Evolutionary conservation across 2,888 invertebrate species (phyloP).

Genomic region (Ptychoptera contaminata): DNA sequence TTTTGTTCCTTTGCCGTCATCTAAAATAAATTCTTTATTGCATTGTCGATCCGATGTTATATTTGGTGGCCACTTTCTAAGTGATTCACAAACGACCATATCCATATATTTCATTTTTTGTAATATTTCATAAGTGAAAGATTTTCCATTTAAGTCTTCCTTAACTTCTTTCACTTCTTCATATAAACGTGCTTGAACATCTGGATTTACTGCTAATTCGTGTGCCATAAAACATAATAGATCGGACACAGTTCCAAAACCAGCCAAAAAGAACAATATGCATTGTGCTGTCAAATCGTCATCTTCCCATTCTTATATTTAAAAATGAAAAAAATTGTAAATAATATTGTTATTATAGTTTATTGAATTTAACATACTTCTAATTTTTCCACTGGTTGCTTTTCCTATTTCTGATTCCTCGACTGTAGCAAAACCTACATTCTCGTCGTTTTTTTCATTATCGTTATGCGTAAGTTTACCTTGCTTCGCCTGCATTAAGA

Average conservation of each 20-base stretch:
- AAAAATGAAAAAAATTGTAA: not conserved
- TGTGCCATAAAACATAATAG: constrained; percentile 36
- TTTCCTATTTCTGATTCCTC: constrained; percentile 22
- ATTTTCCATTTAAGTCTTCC: constrained; percentile 27
- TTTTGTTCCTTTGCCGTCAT: constrained; percentile 16
- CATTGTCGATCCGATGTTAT: constrained; percentile 34
- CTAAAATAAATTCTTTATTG: constrained; percentile 33
- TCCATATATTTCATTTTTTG: constrained; percentile 44
- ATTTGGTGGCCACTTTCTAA: constrained; percentile 37
- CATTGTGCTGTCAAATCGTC: constrained; percentile 41
- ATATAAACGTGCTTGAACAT: constrained; percentile 37
- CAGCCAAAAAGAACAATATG: constrained; percentile 38
- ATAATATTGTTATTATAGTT: no score
- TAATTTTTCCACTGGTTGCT: not conserved
- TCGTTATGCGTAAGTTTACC: constrained; percentile 14
- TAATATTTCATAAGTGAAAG: constrained; percentile 37
- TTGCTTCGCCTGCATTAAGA: constrained; percentile 34
- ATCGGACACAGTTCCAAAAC: constrained; percentile 34
- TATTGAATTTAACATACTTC: constrained; percentile 14
- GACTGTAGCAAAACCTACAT: constrained; percentile 14
- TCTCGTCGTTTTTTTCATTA: not conserved
- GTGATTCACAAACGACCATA: constrained; percentile 33
- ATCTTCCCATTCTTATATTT: constrained; percentile 25
- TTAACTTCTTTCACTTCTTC: constrained; percentile 37
- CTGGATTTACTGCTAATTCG: constrained; percentile 40